Base-by-base conservation (phyloP, 2,888 invertebrate species). In the Tenthredo mesomela region DNA sequence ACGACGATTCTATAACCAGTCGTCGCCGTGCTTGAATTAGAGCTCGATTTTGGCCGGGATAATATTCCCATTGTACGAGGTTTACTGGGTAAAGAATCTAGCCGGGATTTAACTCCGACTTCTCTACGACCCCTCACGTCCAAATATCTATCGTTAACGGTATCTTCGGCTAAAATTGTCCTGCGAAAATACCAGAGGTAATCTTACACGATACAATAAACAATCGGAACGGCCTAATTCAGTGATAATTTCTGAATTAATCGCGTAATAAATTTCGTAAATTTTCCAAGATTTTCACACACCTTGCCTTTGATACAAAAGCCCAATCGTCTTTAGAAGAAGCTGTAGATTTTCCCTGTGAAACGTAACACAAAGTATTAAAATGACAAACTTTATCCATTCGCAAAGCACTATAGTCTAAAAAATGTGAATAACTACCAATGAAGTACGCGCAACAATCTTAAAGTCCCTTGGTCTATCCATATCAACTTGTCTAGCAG, bases 1-100 rank as follows among this genome's bases (percentile, higher is more conserved):
- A 99, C 98, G 84, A 98, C 96, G 91, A 98, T 97, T 90, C 98
- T 95, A 93, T 96, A 98, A 71, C 98, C 98, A 5, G 93, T 93
- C 4, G 95, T 94, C 89, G 88, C 94, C 90, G 85, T 93, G 5
- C 88, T 84, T 29, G 90, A 89, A 73, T 86, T 87, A 6, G 90
- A 82, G 83, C 93, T 94, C 2, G 94, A 91, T 89, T 94, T 94
- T 0, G 93, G 90, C 15, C 91, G 94, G 87, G 92, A 89, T 77
- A 93, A 88, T 85, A 91, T 91, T 12, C 92, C 92, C 86, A 87
- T 87, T 18, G 87, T 82, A 54, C 86, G 86, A 12, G 91, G 87
- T 85, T 93, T 91, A 77, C 84, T 88, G 15, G 93, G 92, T 25
- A 91, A 89, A 1, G 93, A 92, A 87, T 95, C 95, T 25, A 95